Base-by-base conservation (phyloP, 2,113 vertebrate species). In the Phalacrocorax carbo region DNA sequence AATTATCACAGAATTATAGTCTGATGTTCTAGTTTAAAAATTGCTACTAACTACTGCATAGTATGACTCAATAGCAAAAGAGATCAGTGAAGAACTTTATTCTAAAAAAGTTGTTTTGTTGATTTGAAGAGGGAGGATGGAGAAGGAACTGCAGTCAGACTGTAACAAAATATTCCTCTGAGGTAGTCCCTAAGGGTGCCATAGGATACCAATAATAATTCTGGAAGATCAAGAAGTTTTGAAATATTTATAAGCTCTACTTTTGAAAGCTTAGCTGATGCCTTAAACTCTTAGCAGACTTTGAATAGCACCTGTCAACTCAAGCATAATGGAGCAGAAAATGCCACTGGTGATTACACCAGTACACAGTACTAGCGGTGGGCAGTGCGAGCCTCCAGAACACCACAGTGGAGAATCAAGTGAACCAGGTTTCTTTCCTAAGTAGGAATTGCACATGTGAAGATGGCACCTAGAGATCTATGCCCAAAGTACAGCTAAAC, bases 171-270 rank as follows among this genome's bases (percentile, higher is more conserved):
- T 26, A 69, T 51, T 70, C 42, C 64, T 80, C 38, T 88, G 42
- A 11, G 21, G 8, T 38, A 60, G 27, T 80, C 49, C 88, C 46
- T 40, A 66, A 86, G 36, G 68, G 8, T 82, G 36, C 14, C 58
- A 49, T 22, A 34, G 30, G 71, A 90, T 86, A 42, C 49, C 62
- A 83, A 70, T 77, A 95, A 72, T 85, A 92, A 90, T 64, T 86
- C 82, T 81, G 60, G 25, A 86, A 90, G 38, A 78, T 73, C 32
- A 81, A 83, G 26, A 58, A 70, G 20, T 68, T 86, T 71, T 86
- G 38, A 93, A 92, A 61, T 68, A 71, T 88, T 94, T 78, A 88
- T 70, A 88, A 75, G 44, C 14, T 70, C 68, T 49, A 44, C 55
- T 86, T 94, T 52, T 40, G 40, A 82, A 83, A 80, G 60, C 61